These are phyloP conservation scores for Drosophila kepulauana DNA, from an alignment of 1,140 invertebrate species.

Conservation along the genomic window DNA sequence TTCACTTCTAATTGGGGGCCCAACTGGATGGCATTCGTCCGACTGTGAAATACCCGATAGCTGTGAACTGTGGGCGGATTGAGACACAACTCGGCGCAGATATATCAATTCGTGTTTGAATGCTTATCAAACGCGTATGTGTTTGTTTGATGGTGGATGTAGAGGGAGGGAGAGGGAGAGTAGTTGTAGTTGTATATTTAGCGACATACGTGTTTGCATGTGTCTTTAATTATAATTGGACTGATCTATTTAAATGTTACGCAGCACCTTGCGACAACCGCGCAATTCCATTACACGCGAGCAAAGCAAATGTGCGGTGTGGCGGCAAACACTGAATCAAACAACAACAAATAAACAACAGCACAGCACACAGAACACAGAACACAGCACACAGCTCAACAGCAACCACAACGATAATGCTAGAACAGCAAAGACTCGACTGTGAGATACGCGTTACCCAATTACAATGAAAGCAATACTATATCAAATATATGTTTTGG, in stretches of 20 bases:
- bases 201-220: not conserved
- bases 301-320: not conserved
- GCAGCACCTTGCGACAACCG: conserved; percentile 8
- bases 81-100: too few species aligned
- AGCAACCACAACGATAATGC: not conserved
- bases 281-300: conserved; percentile 21
- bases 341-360: conserved; percentile 19
- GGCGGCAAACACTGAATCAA: conserved; percentile 12
- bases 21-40: not conserved
- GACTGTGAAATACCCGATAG: not conserved
- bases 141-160: not conserved
- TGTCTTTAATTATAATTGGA: conserved; percentile 24
- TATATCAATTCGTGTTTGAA: conserved; percentile 1
- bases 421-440: too few species aligned
- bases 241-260: conserved; percentile 25
- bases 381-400: not conserved
- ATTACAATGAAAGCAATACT: too few species aligned
- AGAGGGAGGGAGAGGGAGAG: not conserved
- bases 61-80: not conserved
- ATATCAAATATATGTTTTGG: too few species aligned
- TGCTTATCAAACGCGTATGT: not conserved
- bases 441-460: too few species aligned
- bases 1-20: not conserved
- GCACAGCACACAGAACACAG: not conserved
- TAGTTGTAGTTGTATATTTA: not conserved